Base-by-base conservation (phyloP, 2,888 invertebrate species). In the Agrenia bidenticulata region DNA sequence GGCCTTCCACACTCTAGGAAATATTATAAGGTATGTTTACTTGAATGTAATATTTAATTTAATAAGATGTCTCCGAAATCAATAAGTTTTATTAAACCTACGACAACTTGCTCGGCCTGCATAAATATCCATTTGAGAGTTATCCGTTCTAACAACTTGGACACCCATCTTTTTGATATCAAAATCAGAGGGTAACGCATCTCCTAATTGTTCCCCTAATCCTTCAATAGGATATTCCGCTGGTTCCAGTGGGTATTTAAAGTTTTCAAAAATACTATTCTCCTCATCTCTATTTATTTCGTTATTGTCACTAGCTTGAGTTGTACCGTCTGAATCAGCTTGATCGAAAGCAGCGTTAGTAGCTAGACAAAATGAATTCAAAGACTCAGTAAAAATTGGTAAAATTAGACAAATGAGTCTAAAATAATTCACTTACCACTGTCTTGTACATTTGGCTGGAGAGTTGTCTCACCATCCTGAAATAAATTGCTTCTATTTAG, bases 1-100 rank as follows among this genome's bases (percentile, higher is more conserved):
- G 73, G 69, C 0, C 70, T 55, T 45, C 73, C 73, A 64, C 73
- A 73, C 42, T 70, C 71, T 71, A 13, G n/a, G 11, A 32, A 32
- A 32, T 32, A 32, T 32, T 32, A 7, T 32, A 32, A 4, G 11
- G n/a, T n/a, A n/a, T n/a, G n/a, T 32, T 32, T 32, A 32, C 5
- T 32, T 32, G 32, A n/a, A n/a, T 11, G 11, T 32, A 32, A 56
- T 17, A 56, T 23, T 23, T 11, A 23, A 23, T 13, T 11, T 24
- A 19, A 23, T 23, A 11, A 11, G 9, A 19, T 23, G 21, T 19
- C 23, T 23, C 23, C 24, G 21, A 54, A 19, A 23, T 1, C 37
- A 26, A n/a, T n/a, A n/a, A n/a, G n/a, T 24, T n/a, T 2, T 17
- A 27, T 9, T 15, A 13, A 54, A 54, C 68, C 62, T 60, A 68